A percentile compares a stretch with the other conserved stretches of the same genome.
phyloP scores from a whole-genome alignment of 2,113 vertebrate genomes.

The Eublepharis macularius region DNA sequence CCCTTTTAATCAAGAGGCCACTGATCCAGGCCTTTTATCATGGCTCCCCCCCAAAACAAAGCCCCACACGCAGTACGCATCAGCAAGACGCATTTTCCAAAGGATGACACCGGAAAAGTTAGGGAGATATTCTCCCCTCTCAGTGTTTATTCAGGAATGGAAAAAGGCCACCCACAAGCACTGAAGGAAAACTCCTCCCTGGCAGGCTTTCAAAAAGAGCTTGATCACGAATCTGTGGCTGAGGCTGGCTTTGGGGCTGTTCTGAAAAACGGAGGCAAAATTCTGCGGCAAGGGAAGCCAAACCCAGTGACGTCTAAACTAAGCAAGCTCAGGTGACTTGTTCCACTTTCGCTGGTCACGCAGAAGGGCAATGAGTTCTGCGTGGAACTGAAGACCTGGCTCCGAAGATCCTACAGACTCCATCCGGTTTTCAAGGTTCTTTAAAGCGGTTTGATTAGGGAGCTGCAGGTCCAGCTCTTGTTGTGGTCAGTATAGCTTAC shows the following conservation, averaged over 20 bases:
- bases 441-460: too few species aligned
- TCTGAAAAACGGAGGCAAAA: background rate
- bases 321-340: background rate
- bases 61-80: too few species aligned
- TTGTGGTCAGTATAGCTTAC: too few species aligned
- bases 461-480: too few species aligned
- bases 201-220: too few species aligned
- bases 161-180: background rate
- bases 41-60: background rate
- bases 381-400: background rate
- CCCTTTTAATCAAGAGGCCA: background rate
- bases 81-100: background rate
- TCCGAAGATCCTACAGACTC: background rate
- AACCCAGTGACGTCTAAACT: too few species aligned
- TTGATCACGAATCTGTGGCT: too few species aligned
- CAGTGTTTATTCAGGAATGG: too few species aligned
- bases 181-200: background rate
- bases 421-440: too few species aligned
- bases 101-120: too few species aligned
- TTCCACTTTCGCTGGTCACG: background rate
- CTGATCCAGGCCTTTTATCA: background rate
- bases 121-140: too few species aligned
- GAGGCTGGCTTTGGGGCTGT: too few species aligned
- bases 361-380: background rate
- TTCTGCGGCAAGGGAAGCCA: background rate